Evolutionary conservation across 2,888 invertebrate genomes (phyloP), one percentile per base, ranked within the genome.

Genomic region (Lycaena phlaeas): DNA sequence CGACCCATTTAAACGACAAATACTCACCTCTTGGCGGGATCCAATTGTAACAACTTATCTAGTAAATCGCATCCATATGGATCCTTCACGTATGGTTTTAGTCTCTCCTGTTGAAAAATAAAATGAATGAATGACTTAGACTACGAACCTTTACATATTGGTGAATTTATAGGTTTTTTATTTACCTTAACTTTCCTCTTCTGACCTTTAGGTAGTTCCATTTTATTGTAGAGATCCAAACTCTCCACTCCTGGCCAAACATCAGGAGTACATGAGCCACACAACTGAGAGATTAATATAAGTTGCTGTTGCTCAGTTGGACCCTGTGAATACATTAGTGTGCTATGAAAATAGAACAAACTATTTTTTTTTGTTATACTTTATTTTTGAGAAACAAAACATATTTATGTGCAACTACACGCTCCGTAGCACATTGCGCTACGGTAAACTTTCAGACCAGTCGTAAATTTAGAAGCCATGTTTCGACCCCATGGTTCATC

Each of bases 261-360:
- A 49, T 95, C 92, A 0, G 96, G 92, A 0, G 92, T 95, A 48
- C 99, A 97, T 0, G 97, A 95, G 0, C 99, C 99, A 66, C 98
- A 99, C 4, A 99, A 85, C 68, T 97, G 96, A 0, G 95, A 95
- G 46, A 99, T 99, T 10, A 98, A 86, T 17, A 93, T 94, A 6
- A 99, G 73, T 64, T 99, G 99, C 64, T 96, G 95, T 60, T 97
- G 97, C 59, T 99, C 99, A 0, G 97, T 96, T 37, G 93, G 95
- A 11, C 99, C 99, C 85, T 87, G 18, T n/a, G n/a, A n/a, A n/a
- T n/a, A n/a, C n/a, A n/a, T n/a, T n/a, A n/a, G n/a, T n/a, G n/a
- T n/a, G n/a, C n/a, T n/a, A n/a, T n/a, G n/a, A n/a, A n/a, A n/a
- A n/a, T n/a, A n/a, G n/a, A n/a, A n/a, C n/a, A n/a, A n/a, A n/a